phyloP scores from a whole-genome alignment of 2,888 invertebrate species.

The Phragmatobia fuliginosa region DNA sequence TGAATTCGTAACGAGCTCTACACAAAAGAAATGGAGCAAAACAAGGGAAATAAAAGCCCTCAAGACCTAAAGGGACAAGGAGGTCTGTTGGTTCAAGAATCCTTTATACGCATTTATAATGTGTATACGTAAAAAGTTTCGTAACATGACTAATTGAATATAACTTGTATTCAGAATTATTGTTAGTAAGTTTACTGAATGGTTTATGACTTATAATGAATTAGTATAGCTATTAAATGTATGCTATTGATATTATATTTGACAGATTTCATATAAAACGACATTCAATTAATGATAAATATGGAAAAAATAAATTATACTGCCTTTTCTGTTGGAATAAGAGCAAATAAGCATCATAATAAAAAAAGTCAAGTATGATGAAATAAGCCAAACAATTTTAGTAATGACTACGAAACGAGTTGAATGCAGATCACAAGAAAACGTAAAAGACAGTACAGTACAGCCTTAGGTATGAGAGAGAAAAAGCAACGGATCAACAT shows the following conservation, averaged over 20 bases:
- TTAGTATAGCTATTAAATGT: not conserved
- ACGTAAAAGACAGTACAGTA: not conserved
- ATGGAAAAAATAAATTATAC: not conserved
- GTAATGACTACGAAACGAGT: not conserved
- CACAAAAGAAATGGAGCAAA: slow-evolving; percentile 40
- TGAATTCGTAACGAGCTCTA: slow-evolving; percentile 23
- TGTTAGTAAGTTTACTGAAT: not conserved
- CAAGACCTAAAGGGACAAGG: slow-evolving; percentile 19
- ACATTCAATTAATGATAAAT: not conserved
- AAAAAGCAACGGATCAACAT: no score
- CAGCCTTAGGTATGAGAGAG: not conserved
- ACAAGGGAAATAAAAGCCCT: slow-evolving; percentile 34
- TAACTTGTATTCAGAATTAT: not conserved
- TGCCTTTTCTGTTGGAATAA: not conserved
- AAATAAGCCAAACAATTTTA: not conserved
- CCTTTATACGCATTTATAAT: slow-evolving; percentile 3
- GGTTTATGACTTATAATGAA: not conserved
- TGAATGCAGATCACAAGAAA: not conserved
- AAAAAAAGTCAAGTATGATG: not conserved
- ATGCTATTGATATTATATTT: no score
- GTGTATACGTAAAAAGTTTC: slow-evolving; percentile 6
- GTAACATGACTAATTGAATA: not conserved
- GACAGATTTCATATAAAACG: not conserved
- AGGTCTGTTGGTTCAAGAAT: slow-evolving; percentile 16
- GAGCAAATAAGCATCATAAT: not conserved